phyloP scores from a whole-genome alignment of 2,888 invertebrate species.

The Chrysodeixis includens region DNA sequence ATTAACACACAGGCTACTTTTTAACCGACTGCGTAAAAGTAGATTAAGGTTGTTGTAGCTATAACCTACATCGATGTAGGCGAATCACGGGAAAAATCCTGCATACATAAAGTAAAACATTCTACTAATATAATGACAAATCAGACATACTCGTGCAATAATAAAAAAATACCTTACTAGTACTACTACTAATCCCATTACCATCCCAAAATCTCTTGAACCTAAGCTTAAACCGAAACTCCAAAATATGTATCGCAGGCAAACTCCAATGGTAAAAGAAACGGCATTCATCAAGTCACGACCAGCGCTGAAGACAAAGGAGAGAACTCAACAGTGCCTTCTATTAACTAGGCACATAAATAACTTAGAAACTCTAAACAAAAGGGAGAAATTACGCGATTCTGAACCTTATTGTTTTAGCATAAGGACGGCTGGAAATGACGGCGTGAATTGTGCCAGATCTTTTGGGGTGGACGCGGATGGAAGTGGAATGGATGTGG shows the following conservation, averaged over 20 bases:
- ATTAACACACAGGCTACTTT: too few species aligned
- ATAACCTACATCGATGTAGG: too few species aligned
- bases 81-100: too few species aligned
- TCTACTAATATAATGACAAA: too few species aligned
- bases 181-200: not conserved
- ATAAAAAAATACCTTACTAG: too few species aligned
- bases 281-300: constrained; percentile 59
- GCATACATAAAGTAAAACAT: too few species aligned
- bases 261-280: constrained; percentile 56
- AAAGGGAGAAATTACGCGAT: constrained; percentile 40
- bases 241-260: constrained; percentile 30
- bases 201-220: not conserved
- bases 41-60: too few species aligned
- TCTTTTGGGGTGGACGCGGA: constrained; percentile 47
- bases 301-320: constrained; percentile 55
- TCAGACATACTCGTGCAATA: too few species aligned
- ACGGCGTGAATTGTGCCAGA: constrained; percentile 48
- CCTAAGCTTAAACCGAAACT: constrained; percentile 8
- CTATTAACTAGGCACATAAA: constrained; percentile 66
- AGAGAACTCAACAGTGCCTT: constrained; percentile 53
- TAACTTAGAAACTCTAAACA: constrained; percentile 58
- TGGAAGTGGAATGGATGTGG: constrained; percentile 31
- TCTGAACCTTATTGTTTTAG: constrained; percentile 43
- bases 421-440: constrained; percentile 55
- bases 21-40: too few species aligned